A percentile compares a stretch with the other conserved stretches of the same genome.
Conservation (phyloP, 2,888 invertebrate species). For the Mesodorylaimus sp. region DNA sequence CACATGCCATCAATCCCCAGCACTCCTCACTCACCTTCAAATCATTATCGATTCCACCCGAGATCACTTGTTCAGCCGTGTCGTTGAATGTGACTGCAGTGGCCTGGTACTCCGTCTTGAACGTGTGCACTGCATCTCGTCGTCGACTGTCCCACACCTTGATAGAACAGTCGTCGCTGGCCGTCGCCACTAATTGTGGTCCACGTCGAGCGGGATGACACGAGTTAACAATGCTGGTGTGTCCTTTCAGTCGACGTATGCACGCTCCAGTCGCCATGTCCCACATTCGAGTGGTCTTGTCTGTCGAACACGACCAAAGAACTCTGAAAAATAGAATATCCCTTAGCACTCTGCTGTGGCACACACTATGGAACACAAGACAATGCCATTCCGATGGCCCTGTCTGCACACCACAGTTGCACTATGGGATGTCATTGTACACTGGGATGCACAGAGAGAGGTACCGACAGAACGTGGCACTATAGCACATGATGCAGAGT, state of each 20-base stretch:
- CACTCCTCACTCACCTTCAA: constrained; percentile 45
- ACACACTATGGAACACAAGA: too few relatives aligned
- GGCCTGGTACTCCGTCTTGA: constrained; percentile 40
- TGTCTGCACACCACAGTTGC: too few relatives aligned
- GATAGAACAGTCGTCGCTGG: constrained; percentile 81
- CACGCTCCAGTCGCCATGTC: constrained; percentile 70
- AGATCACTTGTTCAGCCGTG: constrained; percentile 79
- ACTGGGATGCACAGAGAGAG: too few relatives aligned
- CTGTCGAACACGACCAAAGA: constrained; percentile 75
- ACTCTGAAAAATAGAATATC: constrained; percentile 37
- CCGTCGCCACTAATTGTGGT: constrained; percentile 70
- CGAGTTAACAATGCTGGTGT: constrained; percentile 43
- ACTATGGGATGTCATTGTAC: too few relatives aligned
- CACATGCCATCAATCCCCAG: not conserved
- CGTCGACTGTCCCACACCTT: constrained; percentile 68
- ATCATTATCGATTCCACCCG: constrained; percentile 88
- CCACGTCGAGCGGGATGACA: constrained; percentile 56
- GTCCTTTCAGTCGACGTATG: constrained; percentile 58
- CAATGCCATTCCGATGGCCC: too few relatives aligned
- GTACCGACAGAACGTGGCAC: too few relatives aligned
- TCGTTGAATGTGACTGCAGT: constrained; percentile 82
- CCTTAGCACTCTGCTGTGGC: too few relatives aligned
- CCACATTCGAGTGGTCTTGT: constrained; percentile 85
- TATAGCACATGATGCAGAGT: too few relatives aligned
- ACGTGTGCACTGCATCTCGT: constrained; percentile 48